Evolutionary conservation across 1,140 invertebrate species (phyloP).

Genomic region (Mesaphorura yosii): DNA sequence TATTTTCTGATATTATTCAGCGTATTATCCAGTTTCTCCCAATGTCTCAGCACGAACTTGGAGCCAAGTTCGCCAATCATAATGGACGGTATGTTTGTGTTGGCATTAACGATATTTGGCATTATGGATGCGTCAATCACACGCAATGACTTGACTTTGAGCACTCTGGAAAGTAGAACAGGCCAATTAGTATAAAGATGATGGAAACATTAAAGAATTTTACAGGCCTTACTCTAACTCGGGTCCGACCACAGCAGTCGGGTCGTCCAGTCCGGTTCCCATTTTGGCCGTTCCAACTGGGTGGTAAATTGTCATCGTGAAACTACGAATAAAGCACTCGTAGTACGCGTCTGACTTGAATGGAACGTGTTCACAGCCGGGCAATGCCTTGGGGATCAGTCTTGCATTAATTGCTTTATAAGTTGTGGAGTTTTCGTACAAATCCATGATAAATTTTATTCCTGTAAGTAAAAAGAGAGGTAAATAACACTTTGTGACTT

Average conservation of each 20-base stretch:
- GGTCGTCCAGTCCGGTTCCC: constrained; percentile 52
- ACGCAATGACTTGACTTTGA: constrained; percentile 34
- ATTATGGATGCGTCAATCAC: constrained; percentile 37
- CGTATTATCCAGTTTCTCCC: too few species aligned
- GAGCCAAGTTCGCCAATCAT: constrained; percentile 33
- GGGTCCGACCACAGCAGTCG: constrained; percentile 34
- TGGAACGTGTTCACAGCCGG: constrained; percentile 49
- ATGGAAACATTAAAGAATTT: neutral
- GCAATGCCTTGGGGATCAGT: constrained; percentile 48
- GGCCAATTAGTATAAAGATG: neutral
- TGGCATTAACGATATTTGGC: constrained; percentile 34
- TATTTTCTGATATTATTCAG: too few species aligned
- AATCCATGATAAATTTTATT: constrained; percentile 45
- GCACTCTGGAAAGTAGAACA: constrained; percentile 21
- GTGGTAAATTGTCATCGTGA: constrained; percentile 56
- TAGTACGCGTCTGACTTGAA: constrained; percentile 59
- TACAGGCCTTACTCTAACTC: constrained; percentile 31
- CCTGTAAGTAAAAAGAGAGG: constrained; percentile 42
- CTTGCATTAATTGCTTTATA: constrained; percentile 47
- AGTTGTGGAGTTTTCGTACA: constrained; percentile 43
- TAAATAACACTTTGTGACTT: constrained; percentile 32
- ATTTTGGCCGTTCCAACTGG: constrained; percentile 68
- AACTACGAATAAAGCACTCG: constrained; percentile 52
- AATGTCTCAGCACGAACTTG: neutral
- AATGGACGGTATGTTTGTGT: constrained; percentile 34